Base-by-base conservation (phyloP, 1,140 invertebrate species). In the Heterodera schachtii region DNA sequence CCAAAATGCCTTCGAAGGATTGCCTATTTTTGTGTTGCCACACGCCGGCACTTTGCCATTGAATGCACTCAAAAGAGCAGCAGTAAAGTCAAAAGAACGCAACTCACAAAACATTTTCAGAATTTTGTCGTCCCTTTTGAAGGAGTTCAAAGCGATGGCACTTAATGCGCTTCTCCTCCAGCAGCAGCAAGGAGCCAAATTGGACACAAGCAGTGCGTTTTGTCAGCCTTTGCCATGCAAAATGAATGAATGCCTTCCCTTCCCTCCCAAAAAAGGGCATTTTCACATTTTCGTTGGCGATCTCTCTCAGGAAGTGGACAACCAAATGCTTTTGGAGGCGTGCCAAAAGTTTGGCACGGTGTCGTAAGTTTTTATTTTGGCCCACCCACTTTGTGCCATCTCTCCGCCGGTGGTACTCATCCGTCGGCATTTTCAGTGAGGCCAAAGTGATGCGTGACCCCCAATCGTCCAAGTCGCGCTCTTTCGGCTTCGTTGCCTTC, bases 401-500 rank as follows among this genome's bases (percentile, higher is more conserved):
- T 31, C 31, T 31, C 31, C 31, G 31, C 31, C 31, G 31, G 31
- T 31, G 6, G 76, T 16, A 19, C 8, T 57, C 31, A 82, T 88
- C 31, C 31, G 31, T 31, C 31, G 31, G 31, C 31, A 31, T 31
- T 31, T 31, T 81, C 73, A 88, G 87, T 31, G 87, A 88, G 70
- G 86, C 86, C 11, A 88, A 88, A 79, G 86, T 88, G 16, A 88
- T 88, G 74, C 93, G 96, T 89, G 97, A 98, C 92, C 95, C 96
- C 81, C 96, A 98, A 91, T 98, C 97, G 64, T 93, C 97, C 87
- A 98, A 98, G 92, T 98, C 97, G 75, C 98, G 98, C 92, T 97
- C 97, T 86, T 99, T 98, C 93, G 97, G 97, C 69, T 99, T 99
- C 92, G 97, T 99, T 19, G 98, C 96, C n/a, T 99, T 98, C 91